These are phyloP conservation scores for Mus musculus DNA, from an alignment of 2,113 vertebrate species.

Conservation along the genomic window DNA sequence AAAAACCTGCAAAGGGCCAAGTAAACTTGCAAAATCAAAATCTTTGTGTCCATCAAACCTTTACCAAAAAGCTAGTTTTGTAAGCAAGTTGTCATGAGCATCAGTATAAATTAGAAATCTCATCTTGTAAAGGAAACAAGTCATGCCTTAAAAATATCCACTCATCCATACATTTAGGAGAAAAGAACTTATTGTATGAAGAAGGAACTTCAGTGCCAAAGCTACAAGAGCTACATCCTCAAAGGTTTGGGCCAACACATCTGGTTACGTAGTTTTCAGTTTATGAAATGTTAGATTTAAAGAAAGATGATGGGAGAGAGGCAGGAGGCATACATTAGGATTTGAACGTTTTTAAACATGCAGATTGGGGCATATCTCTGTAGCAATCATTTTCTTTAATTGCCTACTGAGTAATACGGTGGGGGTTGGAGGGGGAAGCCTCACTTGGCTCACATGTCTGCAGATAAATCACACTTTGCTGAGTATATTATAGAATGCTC, in stretches of 20 bases:
- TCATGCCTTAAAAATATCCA: constrained; percentile 9
- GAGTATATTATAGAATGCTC: constrained; percentile 60
- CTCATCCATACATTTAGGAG: background rate
- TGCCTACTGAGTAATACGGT: constrained; percentile 38
- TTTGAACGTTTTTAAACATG: constrained; percentile 53
- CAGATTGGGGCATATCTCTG: constrained; percentile 57
- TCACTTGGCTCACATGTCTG: constrained; percentile 67
- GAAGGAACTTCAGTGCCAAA: background rate
- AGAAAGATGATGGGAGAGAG: constrained; percentile 6
- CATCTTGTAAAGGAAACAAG: constrained; percentile 8
- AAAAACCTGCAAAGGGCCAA: background rate
- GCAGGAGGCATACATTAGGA: constrained; percentile 55
- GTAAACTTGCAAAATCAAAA: constrained; percentile 10
- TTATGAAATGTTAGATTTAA: constrained; percentile 52
- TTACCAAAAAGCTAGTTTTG: constrained; percentile 27
- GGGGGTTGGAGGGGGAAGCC: background rate
- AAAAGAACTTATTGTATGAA: background rate
- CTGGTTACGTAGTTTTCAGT: constrained; percentile 41
- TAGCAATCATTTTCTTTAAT: constrained; percentile 68
- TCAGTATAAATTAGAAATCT: constrained; percentile 3
- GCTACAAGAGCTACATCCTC: background rate
- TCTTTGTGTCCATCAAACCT: background rate
- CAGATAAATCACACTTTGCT: constrained; percentile 67
- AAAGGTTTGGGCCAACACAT: constrained; percentile 57
- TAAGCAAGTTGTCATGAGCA: constrained; percentile 39